Percentiles rank a stretch among this genome's conserved stretches.
Conservation (phyloP, 2,797 vertebrate species). For the Xenops minutus region DNA sequence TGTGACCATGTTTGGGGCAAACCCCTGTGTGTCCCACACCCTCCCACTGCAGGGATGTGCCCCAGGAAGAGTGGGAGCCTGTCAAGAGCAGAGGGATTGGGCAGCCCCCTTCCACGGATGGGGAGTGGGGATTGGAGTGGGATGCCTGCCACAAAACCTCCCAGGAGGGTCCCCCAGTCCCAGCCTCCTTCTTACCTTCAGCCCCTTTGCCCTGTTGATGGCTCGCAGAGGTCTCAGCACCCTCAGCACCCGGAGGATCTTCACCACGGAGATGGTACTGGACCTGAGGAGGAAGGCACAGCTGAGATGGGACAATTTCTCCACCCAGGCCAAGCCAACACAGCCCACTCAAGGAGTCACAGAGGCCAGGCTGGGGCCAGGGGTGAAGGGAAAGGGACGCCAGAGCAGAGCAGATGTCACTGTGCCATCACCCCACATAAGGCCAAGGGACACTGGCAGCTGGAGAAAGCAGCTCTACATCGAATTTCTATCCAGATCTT, state of each 20-base stretch:
- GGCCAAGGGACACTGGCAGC: neutral
- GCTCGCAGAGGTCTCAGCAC: slow-evolving; percentile 94
- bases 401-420: fast-evolving
- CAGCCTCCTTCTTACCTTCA: slow-evolving; percentile 83
- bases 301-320: neutral
- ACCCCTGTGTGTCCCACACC: neutral
- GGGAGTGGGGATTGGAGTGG: neutral
- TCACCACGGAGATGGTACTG: slow-evolving; percentile 96
- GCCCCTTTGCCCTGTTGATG: slow-evolving; percentile 95
- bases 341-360: neutral
- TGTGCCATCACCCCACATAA: neutral
- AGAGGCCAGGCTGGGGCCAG: neutral
- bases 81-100: neutral
- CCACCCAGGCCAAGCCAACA: neutral
- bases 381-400: neutral
- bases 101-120: neutral
- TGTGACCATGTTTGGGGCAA: neutral
- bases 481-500: neutral
- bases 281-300: slow-evolving; percentile 77
- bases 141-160: neutral
- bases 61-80: neutral
- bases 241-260: slow-evolving; percentile 96
- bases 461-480: neutral
- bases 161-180: fast-evolving
- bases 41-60: neutral